These are phyloP conservation scores for Tromatobia lineatoria DNA, from an alignment of 2,888 invertebrate genomes.

Conservation along the genomic window DNA sequence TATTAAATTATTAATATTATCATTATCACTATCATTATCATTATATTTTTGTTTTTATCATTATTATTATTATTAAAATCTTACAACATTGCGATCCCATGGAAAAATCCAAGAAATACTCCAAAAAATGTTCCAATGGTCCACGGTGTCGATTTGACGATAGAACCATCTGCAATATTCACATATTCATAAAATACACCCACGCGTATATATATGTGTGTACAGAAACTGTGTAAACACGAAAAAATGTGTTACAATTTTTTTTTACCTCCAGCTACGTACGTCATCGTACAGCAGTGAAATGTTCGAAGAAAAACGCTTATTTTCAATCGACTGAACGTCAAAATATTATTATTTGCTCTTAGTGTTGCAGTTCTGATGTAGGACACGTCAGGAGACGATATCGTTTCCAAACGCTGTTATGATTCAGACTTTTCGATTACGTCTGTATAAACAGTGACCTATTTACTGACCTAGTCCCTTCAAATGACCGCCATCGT, in stretches of 20 bases:
- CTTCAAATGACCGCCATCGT: not conserved
- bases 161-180: slow-evolving; percentile 71
- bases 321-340: not conserved
- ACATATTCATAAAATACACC: not conserved
- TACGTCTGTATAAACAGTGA: not conserved
- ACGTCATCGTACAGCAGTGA: slow-evolving; percentile 57
- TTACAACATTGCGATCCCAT: slow-evolving; percentile 77
- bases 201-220: too few relatives aligned
- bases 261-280: slow-evolving; percentile 64
- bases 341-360: slow-evolving; percentile 8
- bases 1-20: not conserved
- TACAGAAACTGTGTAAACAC: not conserved
- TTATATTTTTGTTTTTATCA: too few relatives aligned
- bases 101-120: slow-evolving; percentile 73
- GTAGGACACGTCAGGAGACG: slow-evolving; percentile 11
- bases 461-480: not conserved
- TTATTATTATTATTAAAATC: slow-evolving; percentile 37
- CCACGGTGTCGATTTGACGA: slow-evolving; percentile 72
- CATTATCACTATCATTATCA: not conserved
- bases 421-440: not conserved
- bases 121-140: slow-evolving; percentile 70
- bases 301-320: not conserved
- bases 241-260: not conserved
- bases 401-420: not conserved
- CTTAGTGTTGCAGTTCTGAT: not conserved